Evolutionary conservation across 2,113 vertebrate species (phyloP).

Genomic region (Boulengeromyrus knoepffleri): DNA sequence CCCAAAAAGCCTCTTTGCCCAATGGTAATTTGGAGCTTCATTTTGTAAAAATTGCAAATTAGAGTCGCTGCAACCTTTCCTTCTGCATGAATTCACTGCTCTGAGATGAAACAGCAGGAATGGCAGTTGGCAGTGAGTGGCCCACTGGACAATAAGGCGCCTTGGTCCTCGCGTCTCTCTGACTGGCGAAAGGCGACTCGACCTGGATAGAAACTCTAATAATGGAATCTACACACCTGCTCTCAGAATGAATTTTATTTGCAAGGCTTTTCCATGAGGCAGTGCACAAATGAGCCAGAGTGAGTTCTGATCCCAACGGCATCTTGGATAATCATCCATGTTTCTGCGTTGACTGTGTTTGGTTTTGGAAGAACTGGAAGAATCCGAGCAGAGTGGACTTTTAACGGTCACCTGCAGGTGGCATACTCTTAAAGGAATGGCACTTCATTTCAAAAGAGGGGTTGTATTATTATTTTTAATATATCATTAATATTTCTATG

Average conservation of each 20-base stretch:
- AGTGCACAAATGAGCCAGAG: background rate
- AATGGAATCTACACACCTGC: background rate
- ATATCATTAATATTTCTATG: background rate
- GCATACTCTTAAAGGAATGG: background rate
- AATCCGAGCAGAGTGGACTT: background rate
- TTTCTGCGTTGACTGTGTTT: background rate
- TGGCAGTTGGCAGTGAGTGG: background rate
- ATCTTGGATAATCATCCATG: background rate
- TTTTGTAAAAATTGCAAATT: slow-evolving; percentile 27
- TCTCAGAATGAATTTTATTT: background rate
- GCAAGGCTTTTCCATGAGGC: background rate
- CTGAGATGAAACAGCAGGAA: background rate
- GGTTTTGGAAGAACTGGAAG: background rate
- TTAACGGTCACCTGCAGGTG: background rate
- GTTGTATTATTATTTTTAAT: background rate
- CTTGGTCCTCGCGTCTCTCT: background rate
- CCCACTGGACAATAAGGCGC: background rate
- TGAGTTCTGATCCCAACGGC: background rate
- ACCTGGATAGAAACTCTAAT: background rate
- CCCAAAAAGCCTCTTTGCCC: background rate
- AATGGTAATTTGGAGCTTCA: slow-evolving; percentile 20
- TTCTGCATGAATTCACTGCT: slow-evolving; percentile 3
- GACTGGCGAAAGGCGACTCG: background rate
- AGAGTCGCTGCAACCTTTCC: slow-evolving; percentile 19
- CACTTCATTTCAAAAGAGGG: background rate